Base-by-base conservation (phyloP, 2,888 invertebrate genomes). In the Aphidius colemani region DNA sequence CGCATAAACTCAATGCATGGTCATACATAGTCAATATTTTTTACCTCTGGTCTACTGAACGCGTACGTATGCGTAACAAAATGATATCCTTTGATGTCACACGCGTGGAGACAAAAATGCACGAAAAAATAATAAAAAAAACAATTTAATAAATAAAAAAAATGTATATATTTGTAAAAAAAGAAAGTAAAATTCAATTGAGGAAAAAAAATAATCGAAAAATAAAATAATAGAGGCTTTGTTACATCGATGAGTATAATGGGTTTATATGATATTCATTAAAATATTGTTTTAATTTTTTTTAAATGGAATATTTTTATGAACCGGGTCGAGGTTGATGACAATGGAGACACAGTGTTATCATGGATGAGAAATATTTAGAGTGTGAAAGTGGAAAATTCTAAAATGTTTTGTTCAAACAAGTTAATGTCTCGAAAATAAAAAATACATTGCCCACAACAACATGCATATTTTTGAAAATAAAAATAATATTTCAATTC, bases 181-280 rank as follows among this genome's bases (percentile, higher is more conserved):
- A 18, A 18, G 13, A 18, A 18, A 18, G 13, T 18, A 18, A 18
- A 18, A 18, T 18, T 18, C 13, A 18, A 18, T 18, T 18, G 13
- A 18, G 1, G 13, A 18, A 18, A 18, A 18, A 18, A 18, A 18
- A 18, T 18, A 18, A 18, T 18, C 1, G 13, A 18, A 45, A 59
- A 50, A 45, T 13, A 46, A 63, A 43, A 62, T 45, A 55, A 41
- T 56, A n/a, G 57, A 57, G 66, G 72, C 75, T 79, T 75, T 72
- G 77, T 80, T 78, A 81, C 80, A 81, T 74, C 73, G 71, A 71
- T 68, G 70, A 74, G 73, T 76, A 78, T 79, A 78, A 80, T 79
- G 75, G 76, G 75, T 79, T 81, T 79, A 78, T 78, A 78, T 81
- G 1, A 80, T 80, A 78, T 76, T 76, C 76, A 76, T 75, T 71